Evolutionary conservation across 2,888 invertebrate genomes (phyloP).

Genomic region (Cephus rjabovi): DNA sequence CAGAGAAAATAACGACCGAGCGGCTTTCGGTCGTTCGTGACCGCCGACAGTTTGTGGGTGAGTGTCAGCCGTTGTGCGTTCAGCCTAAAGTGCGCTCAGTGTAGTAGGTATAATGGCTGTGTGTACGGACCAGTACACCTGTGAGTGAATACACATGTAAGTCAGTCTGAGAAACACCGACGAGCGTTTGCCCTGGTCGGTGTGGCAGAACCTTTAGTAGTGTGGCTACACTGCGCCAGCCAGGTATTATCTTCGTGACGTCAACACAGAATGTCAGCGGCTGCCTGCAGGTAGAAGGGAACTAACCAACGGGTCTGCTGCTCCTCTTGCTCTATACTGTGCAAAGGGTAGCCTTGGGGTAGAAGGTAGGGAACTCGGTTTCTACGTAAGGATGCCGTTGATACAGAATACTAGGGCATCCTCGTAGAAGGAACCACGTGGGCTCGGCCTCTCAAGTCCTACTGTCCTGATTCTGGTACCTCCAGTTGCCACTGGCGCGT

Average conservation of each 20-base stretch:
- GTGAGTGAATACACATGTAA: neutral
- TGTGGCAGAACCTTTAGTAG: neutral
- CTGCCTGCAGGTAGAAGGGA: slow-evolving; percentile 19
- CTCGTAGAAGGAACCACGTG: neutral
- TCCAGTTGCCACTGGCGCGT: neutral
- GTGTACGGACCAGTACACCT: neutral
- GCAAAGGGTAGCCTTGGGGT: slow-evolving; percentile 2
- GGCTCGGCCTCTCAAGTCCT: neutral
- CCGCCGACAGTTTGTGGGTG: slow-evolving; percentile 33
- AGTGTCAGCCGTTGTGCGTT: slow-evolving; percentile 29
- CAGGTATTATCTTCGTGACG: slow-evolving; percentile 31
- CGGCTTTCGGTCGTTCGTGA: slow-evolving; percentile 2
- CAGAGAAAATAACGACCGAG: neutral
- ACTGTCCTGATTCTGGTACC: neutral
- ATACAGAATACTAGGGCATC: neutral
- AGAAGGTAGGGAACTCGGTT: neutral
- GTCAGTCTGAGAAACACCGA: neutral
- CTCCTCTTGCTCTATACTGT: slow-evolving; percentile 1
- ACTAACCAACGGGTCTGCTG: slow-evolving; percentile 8
- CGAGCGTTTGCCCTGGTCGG: neutral
- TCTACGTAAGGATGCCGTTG: neutral
- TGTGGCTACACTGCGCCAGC: slow-evolving; percentile 8
- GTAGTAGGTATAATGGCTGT: slow-evolving; percentile 2
- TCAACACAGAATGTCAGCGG: slow-evolving; percentile 30
- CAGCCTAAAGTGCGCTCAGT: slow-evolving; percentile 14